A percentile compares a stretch with the other conserved stretches of the same genome.
Evolutionary conservation across 2,888 invertebrate genomes (phyloP).

Genomic region (Creontiades dilutus): DNA sequence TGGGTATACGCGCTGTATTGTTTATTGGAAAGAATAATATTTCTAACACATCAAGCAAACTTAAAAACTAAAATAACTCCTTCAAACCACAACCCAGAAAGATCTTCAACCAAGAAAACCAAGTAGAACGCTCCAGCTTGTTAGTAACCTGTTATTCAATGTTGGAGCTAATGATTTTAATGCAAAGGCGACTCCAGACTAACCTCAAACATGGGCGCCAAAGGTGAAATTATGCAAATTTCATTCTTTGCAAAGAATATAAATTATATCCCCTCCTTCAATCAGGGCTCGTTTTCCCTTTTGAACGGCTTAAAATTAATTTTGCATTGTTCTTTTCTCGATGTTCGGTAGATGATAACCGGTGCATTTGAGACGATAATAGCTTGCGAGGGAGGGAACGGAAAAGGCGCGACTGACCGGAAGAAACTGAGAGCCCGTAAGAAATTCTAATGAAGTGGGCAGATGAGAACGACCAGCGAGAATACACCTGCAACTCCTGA

Average conservation of each 20-base stretch:
- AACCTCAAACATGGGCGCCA: neutral
- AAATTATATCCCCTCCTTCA: no score
- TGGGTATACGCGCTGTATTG: no score
- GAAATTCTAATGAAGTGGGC: conserved; percentile 6
- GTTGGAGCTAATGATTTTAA: no score
- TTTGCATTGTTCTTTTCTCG: neutral
- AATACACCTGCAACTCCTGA: neutral
- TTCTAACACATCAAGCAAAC: no score
- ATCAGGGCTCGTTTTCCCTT: neutral
- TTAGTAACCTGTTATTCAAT: no score
- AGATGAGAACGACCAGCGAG: neutral
- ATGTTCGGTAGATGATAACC: neutral
- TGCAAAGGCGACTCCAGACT: neutral
- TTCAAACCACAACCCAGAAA: no score
- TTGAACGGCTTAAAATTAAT: neutral
- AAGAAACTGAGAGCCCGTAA: neutral
- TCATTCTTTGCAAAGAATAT: no score
- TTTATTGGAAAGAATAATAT: no score
- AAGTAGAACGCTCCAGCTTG: no score
- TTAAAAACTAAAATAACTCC: no score
- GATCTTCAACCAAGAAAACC: no score
- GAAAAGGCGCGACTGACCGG: conserved; percentile 32
- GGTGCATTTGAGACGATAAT: conserved; percentile 12
- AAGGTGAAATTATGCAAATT: no score
- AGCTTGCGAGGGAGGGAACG: neutral